A percentile compares a stretch with the other conserved stretches of the same genome.
Evolutionary conservation across 2,113 vertebrate species (phyloP).

Genomic region (Calidris pugnax): DNA sequence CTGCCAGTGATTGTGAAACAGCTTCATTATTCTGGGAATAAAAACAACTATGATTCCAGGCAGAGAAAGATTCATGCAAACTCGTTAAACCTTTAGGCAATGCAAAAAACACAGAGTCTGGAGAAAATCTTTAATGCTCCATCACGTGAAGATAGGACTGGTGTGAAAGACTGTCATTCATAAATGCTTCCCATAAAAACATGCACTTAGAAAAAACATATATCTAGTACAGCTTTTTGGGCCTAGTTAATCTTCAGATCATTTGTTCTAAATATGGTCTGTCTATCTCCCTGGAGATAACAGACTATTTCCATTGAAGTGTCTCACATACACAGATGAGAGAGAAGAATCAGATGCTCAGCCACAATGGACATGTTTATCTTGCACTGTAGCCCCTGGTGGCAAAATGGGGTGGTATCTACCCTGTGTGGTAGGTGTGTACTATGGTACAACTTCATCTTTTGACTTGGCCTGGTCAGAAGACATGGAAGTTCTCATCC

Average conservation of each 20-base stretch:
- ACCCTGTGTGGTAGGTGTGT: no score
- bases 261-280: neutral
- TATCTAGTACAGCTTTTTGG: neutral
- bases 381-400: neutral
- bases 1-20: conserved; percentile 57
- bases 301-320: neutral
- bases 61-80: conserved; percentile 12
- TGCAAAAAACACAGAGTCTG: neutral
- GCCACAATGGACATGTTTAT: neutral
- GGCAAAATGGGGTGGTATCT: neutral
- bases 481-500: neutral
- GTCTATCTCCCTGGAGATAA: neutral
- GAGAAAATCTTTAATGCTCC: neutral
- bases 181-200: neutral
- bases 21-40: conserved; percentile 46
- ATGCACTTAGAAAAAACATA: neutral
- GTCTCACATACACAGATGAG: neutral
- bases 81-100: conserved; percentile 13
- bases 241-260: neutral
- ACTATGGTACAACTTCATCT: neutral
- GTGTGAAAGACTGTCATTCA: neutral
- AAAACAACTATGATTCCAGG: neutral
- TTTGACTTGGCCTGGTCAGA: neutral
- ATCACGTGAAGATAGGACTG: neutral
- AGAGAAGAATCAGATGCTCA: neutral